Evolutionary conservation across 2,888 invertebrate genomes (phyloP), one percentile per base, ranked within the genome.

Genomic region (Fabriciana adippe): DNA sequence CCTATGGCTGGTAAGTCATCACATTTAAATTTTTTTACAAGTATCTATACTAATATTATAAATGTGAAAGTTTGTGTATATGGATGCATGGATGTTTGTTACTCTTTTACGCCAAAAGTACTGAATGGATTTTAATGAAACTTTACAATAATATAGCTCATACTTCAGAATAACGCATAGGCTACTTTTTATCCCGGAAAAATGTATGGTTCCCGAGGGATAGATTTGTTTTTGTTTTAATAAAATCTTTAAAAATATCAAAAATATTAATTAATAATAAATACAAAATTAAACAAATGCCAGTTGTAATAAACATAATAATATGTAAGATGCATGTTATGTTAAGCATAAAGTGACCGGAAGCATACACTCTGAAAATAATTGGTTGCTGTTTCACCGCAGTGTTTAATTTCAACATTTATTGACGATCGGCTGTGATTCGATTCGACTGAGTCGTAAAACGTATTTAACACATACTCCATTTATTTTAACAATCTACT

Each of bases 1-100:
- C 98, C 98, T n/a, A 92, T 99, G 78, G 98, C 97, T 82, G 99
- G 99, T 95, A 72, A 84, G 87, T 74, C 2, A 31, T 26, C 3
- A 51, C 4, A 16, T 61, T 51, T 18, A n/a, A 4, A 13, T 13
- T 35, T 26, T 5, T 2, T 6, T 55, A 35, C 15, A 35, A 5
- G 11, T n/a, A 18, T 18, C 18, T 18, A 18, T 18, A 18, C 18
- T 18, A 18, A 18, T 18, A 18, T 18, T 18, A 18, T 18, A 18
- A 18, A 18, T 18, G 18, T 18, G 18, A 18, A 18, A 18, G 18
- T 18, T 18, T 18, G 18, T 18, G 18, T 18, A 2, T 18, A 18
- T 18, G 18, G 18, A 18, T 18, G 18, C 2, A 18, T 18, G 18
- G 18, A 18, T 18, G 18, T 18, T 18, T 18, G 18, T 18, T 18